Evolutionary conservation across 2,113 vertebrate species (phyloP).

Genomic region (Todiramphus saurophagus): DNA sequence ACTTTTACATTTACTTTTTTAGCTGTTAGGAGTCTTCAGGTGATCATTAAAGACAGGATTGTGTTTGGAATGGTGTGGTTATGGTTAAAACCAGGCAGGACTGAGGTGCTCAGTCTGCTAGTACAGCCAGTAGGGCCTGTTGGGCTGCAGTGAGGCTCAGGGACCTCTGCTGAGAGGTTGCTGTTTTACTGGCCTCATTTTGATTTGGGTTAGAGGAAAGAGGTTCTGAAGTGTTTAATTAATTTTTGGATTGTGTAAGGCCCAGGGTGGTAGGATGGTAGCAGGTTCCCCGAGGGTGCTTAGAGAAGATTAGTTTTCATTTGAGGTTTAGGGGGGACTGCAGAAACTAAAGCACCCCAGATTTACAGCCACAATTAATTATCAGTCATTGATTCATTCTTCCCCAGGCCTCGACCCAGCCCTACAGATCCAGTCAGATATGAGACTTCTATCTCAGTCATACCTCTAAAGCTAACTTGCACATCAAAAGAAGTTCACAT

Average conservation of each 20-base stretch:
- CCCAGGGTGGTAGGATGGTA: not conserved
- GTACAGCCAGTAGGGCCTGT: not conserved
- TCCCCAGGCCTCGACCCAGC: not conserved
- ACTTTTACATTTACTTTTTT: not conserved
- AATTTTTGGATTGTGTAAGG: not conserved
- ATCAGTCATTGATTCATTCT: not conserved
- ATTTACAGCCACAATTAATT: not conserved
- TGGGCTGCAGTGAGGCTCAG: not conserved
- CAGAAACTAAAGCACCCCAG: not conserved
- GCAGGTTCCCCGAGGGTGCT: not conserved
- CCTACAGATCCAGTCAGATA: not conserved
- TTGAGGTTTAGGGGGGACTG: not conserved
- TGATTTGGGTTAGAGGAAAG: not conserved
- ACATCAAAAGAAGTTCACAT: not conserved
- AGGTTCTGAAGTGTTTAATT: not conserved
- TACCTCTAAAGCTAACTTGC: not conserved
- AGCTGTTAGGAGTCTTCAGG: not conserved
- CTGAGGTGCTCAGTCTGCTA: not conserved
- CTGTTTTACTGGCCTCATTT: not conserved
- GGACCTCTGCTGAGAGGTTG: not conserved
- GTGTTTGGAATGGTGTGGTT: not conserved
- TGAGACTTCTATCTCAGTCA: rapidly evolving
- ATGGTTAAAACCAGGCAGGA: not conserved
- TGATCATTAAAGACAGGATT: not conserved
- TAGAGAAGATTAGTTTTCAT: not conserved